phyloP scores from a whole-genome alignment of 2,113 vertebrate genomes.

The Penelope pileata region DNA sequence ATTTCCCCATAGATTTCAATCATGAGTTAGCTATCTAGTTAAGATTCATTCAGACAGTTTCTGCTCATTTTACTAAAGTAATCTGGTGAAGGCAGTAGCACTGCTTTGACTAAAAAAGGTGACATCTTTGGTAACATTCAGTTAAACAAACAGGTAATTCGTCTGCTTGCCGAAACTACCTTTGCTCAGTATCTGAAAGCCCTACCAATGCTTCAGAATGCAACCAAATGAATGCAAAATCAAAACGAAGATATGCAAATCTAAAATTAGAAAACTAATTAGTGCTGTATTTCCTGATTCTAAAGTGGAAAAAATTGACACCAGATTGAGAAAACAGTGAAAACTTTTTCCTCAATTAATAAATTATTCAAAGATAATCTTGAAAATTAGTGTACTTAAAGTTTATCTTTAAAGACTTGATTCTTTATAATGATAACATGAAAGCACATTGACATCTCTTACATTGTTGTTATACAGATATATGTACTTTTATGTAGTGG shows the following conservation, averaged over 20 bases:
- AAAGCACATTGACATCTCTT: background rate
- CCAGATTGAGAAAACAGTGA: background rate
- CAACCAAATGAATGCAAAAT: background rate
- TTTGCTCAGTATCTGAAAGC: background rate
- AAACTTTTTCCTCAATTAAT: background rate
- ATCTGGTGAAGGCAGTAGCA: background rate
- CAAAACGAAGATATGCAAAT: background rate
- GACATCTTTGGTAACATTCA: background rate
- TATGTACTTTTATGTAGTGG: background rate
- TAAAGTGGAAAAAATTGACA: background rate
- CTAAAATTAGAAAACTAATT: conserved; percentile 44
- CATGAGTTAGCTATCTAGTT: background rate
- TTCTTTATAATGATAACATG: background rate
- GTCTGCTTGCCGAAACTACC: background rate
- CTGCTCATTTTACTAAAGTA: background rate
- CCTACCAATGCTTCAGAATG: background rate
- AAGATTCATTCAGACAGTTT: background rate
- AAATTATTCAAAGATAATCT: background rate
- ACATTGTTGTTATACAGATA: background rate
- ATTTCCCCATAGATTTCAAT: background rate
- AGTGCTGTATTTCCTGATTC: background rate
- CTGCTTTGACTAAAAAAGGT: background rate
- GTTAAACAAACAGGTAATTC: background rate
- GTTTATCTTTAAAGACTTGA: background rate
- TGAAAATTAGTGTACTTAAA: background rate